A percentile compares a stretch with the other conserved stretches of the same genome.
Conservation (phyloP, 2,888 invertebrate genomes). For the Athripsodes cinereus region DNA sequence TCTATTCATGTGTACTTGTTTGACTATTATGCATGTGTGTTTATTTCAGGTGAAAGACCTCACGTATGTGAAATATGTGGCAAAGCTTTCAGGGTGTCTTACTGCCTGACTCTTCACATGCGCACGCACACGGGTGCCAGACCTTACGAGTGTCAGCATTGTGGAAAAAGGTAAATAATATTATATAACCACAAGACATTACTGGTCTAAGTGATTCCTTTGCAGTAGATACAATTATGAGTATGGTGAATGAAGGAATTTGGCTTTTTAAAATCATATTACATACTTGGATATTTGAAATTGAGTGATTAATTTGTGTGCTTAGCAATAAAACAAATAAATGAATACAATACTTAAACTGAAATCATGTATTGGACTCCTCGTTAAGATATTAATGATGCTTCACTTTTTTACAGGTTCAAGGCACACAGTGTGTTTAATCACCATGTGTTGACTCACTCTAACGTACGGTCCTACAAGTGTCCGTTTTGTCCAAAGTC, state of each 20-base stretch:
- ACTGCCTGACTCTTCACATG: constrained; percentile 73
- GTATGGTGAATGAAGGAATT: too few species aligned
- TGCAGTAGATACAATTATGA: neutral
- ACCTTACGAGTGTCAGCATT: constrained; percentile 68
- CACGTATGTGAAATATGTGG: constrained; percentile 75
- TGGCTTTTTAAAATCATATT: too few species aligned
- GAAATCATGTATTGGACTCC: too few species aligned
- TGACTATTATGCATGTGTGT: too few species aligned
- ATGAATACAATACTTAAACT: too few species aligned
- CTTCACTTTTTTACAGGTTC: constrained; percentile 45
- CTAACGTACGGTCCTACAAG: constrained; percentile 67
- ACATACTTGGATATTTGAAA: too few species aligned
- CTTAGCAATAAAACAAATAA: too few species aligned
- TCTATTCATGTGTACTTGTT: too few species aligned
- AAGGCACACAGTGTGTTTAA: constrained; percentile 76
- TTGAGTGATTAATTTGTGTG: too few species aligned
- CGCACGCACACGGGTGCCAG: constrained; percentile 73
- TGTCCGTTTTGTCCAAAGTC: constrained; percentile 73
- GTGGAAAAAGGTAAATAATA: constrained; percentile 54
- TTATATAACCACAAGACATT: too few species aligned
- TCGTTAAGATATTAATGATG: too few species aligned
- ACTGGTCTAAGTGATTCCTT: too few species aligned
- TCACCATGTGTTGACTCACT: constrained; percentile 70
- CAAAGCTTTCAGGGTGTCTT: constrained; percentile 72
- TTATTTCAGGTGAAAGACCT: constrained; percentile 62